Percentiles rank a stretch among this genome's conserved stretches.
Evolutionary conservation across 2,797 vertebrate genomes (phyloP).

Genomic region (Melanotaenia maccullochi): DNA sequence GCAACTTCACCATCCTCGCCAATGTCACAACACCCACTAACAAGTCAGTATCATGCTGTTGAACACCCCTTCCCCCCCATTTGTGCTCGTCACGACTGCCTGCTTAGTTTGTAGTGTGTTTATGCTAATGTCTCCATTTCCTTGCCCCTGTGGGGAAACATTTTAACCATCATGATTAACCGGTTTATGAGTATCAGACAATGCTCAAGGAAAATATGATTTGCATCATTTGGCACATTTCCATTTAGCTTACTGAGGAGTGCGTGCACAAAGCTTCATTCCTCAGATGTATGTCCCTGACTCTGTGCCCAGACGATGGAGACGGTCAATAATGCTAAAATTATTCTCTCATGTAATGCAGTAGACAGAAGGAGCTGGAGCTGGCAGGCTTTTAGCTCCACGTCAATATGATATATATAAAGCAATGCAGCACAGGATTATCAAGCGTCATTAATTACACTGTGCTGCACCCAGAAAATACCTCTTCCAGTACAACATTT

Average conservation of each 20-base stretch:
- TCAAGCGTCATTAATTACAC: conserved; percentile 71
- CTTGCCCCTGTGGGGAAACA: conserved; percentile 46
- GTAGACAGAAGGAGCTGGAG: conserved; percentile 59
- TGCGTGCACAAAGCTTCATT: conserved; percentile 35
- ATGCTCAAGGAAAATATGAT: conserved; percentile 55
- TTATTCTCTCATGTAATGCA: conserved; percentile 68
- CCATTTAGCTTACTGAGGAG: conserved; percentile 35
- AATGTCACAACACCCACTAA: conserved; percentile 91
- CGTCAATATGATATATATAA: conserved; percentile 74
- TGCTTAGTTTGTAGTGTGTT: conserved; percentile 60
- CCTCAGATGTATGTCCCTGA: conserved; percentile 62
- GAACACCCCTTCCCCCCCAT: conserved; percentile 48
- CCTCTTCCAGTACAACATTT: conserved; percentile 35
- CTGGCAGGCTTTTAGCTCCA: conserved; percentile 71
- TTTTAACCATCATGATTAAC: conserved; percentile 58
- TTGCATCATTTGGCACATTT: conserved; percentile 51
- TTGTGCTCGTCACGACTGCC: conserved; percentile 58
- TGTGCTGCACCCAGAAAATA: conserved; percentile 39
- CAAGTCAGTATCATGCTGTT: conserved; percentile 88
- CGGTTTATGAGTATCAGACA: conserved; percentile 51
- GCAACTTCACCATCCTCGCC: conserved; percentile 96
- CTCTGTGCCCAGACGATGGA: conserved; percentile 60
- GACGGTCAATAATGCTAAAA: conserved; percentile 77
- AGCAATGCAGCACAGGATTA: conserved; percentile 65
- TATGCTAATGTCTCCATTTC: conserved; percentile 50